Base-by-base conservation (phyloP, 2,113 vertebrate genomes). In the Paratilapia polleni region DNA sequence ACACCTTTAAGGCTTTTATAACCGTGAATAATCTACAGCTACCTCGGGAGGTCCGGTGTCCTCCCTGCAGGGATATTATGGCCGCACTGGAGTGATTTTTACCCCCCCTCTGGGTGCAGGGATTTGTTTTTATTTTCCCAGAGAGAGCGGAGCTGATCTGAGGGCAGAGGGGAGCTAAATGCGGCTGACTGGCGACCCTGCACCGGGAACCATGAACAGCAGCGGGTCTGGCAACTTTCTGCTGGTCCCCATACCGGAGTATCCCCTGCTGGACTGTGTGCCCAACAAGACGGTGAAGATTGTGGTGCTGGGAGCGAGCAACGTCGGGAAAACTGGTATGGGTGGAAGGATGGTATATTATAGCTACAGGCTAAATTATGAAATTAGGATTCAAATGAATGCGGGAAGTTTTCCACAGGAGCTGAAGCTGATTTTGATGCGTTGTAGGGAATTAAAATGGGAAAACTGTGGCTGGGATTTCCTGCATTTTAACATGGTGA, bases 171-270 rank as follows among this genome's bases (percentile, higher is more conserved):
- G 80, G 79, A 89, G 74, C 83, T 92, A 80, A 94, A 97, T 97
- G 97, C 95, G 93, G 79, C 94, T 94, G 83, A 87, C 92, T 84
- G 77, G 79, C 38, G 89, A 93, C 89, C 85, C 86, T 87, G 81
- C 91, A 90, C 79, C 91, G 82, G 92, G 89, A 80, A 96, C 94
- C 86, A 98, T 98, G 97, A 97, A 93, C 93, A 95, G 96, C 93
- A 93, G 95, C 94, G 96, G 96, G 74, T 96, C 97, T n/a, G 94
- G 96, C 20, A 97, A 96, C 93, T 98, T 98, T 89, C 95, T 98
- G 88, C 94, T 98, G 93, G 96, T 98, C 22, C 97, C 97, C 87
- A 98, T 98, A 77, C 97, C 97, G 77, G 97, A 98, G 94, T 97
- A 96, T 41, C 97, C 97, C 0, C 94, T 88, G 19, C 76, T 96